Evolutionary conservation across 2,888 invertebrate genomes (phyloP).

Genomic region (Philereme transversata): DNA sequence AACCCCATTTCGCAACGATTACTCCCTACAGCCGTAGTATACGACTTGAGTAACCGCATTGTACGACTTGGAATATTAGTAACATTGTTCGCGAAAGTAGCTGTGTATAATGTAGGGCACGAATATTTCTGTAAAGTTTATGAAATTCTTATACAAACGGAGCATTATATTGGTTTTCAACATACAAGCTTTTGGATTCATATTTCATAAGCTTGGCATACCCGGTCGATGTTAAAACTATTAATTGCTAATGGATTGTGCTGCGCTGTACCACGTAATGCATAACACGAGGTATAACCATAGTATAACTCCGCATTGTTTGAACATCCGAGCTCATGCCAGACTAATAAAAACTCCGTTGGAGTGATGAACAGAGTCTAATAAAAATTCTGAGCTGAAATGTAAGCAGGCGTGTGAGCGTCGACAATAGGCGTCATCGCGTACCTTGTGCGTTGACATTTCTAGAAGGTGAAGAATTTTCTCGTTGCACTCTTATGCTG

Average conservation of each 20-base stretch:
- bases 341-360: slow-evolving; percentile 48
- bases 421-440: slow-evolving; percentile 53
- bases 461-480: background rate
- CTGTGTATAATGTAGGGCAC: slow-evolving; percentile 20
- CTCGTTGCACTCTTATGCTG: background rate
- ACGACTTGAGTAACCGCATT: slow-evolving; percentile 39
- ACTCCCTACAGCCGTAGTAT: slow-evolving; percentile 42
- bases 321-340: slow-evolving; percentile 22
- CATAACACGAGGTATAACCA: slow-evolving; percentile 31
- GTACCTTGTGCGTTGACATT: slow-evolving; percentile 47
- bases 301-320: slow-evolving; percentile 33
- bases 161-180: slow-evolving; percentile 28
- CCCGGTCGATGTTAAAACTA: slow-evolving; percentile 36
- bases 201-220: slow-evolving; percentile 32
- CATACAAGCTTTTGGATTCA: slow-evolving; percentile 25
- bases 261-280: slow-evolving; percentile 30
- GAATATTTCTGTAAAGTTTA: slow-evolving; percentile 33
- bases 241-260: slow-evolving; percentile 35
- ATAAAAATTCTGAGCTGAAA: slow-evolving; percentile 55
- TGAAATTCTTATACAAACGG: slow-evolving; percentile 26
- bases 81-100: slow-evolving; percentile 28
- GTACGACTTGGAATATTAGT: slow-evolving; percentile 26
- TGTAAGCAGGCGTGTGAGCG: slow-evolving; percentile 59
- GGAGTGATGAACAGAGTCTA: slow-evolving; percentile 46
- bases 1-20: slow-evolving; percentile 51